A percentile compares a stretch with the other conserved stretches of the same genome.
phyloP scores from a whole-genome alignment of 2,888 invertebrate species.

The Ormyrus nitidulus region DNA sequence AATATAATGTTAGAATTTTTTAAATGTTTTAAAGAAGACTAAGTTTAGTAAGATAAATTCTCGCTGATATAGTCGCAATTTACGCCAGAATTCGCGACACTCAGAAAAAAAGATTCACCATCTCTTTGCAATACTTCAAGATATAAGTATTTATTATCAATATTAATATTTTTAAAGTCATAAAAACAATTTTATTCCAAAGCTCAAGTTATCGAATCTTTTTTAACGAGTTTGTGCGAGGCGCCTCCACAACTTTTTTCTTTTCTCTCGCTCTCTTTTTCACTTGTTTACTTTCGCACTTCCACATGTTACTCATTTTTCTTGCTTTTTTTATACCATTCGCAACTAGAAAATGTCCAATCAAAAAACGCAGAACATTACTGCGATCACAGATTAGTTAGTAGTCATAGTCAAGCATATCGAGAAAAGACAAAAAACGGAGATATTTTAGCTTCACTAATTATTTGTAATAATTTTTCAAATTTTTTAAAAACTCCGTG shows the following conservation, averaged over 20 bases:
- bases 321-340: slow-evolving; percentile 26
- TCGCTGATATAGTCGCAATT: slow-evolving; percentile 36
- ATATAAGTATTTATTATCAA: slow-evolving; percentile 12
- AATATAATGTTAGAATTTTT: slow-evolving; percentile 66
- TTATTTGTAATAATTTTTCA: slow-evolving; percentile 19
- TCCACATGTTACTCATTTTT: slow-evolving; percentile 11
- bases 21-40: slow-evolving; percentile 54
- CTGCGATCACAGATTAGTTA: slow-evolving; percentile 58
- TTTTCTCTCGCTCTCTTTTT: slow-evolving; percentile 10
- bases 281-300: slow-evolving; percentile 10
- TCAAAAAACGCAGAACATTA: slow-evolving; percentile 50
- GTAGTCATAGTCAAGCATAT: slow-evolving; percentile 56
- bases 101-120: slow-evolving; percentile 52
- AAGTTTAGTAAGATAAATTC: slow-evolving; percentile 48
- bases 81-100: slow-evolving; percentile 25
- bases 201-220: slow-evolving; percentile 50
- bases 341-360: slow-evolving; percentile 42
- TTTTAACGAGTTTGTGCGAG: slow-evolving; percentile 40
- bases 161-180: slow-evolving; percentile 34
- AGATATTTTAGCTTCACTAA: slow-evolving; percentile 28
- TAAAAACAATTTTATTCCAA: slow-evolving; percentile 52
- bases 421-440: slow-evolving; percentile 50
- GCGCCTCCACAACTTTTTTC: slow-evolving; percentile 23
- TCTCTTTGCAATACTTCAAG: slow-evolving; percentile 32
- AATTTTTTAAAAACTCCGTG: slow-evolving; percentile 40